Conservation (phyloP, 2,888 invertebrate species). For the Polylopha cassiicola region DNA sequence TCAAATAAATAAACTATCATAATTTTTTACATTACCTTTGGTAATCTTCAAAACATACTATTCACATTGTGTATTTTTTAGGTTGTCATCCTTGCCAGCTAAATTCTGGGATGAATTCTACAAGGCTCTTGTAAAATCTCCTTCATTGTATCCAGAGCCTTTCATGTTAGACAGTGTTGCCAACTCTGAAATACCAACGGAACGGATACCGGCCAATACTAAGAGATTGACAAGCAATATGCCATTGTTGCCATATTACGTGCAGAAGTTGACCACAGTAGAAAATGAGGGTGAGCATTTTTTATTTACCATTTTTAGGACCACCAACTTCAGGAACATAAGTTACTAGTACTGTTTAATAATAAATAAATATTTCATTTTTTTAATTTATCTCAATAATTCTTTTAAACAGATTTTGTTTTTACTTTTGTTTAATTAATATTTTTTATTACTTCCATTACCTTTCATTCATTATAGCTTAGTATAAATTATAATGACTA, state of each 20-base stretch:
- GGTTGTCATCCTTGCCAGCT: constrained; percentile 47
- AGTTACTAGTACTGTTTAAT: too few species aligned
- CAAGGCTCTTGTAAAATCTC: constrained; percentile 46
- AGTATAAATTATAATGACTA: too few species aligned
- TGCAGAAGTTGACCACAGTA: constrained; percentile 47
- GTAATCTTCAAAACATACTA: background rate
- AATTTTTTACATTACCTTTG: background rate
- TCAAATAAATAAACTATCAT: background rate
- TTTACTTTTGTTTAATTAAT: too few species aligned
- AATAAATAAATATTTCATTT: background rate
- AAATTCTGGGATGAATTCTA: constrained; percentile 62
- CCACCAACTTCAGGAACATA: too few species aligned
- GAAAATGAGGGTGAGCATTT: constrained; percentile 7
- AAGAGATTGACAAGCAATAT: constrained; percentile 51
- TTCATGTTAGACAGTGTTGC: constrained; percentile 39
- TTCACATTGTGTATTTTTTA: constrained; percentile 29
- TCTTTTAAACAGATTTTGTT: too few species aligned
- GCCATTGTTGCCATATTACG: constrained; percentile 54
- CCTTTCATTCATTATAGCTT: too few species aligned
- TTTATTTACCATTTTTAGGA: background rate
- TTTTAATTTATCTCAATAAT: background rate
- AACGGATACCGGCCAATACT: constrained; percentile 43
- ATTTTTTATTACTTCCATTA: too few species aligned
- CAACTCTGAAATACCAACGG: constrained; percentile 32
- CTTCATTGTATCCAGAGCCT: constrained; percentile 49